These are phyloP conservation scores for Diphyllodes magnificus DNA, from an alignment of 2,113 vertebrate species.

Conservation along the genomic window DNA sequence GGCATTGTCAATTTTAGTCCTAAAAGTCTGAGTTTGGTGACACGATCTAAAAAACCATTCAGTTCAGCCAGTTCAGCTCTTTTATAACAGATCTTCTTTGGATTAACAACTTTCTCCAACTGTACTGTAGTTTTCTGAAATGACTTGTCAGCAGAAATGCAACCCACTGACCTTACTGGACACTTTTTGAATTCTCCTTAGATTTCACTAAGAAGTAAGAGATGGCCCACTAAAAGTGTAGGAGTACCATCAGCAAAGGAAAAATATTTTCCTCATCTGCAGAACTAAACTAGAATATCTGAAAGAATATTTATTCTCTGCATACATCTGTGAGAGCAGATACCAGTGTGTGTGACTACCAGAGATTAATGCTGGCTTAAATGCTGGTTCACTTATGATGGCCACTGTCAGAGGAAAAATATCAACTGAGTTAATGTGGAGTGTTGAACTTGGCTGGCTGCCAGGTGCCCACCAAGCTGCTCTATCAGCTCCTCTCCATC, in stretches of 20 bases:
- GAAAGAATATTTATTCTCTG: background rate
- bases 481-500: background rate
- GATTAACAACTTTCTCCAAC: background rate
- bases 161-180: background rate
- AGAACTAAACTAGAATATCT: background rate
- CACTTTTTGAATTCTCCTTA: background rate
- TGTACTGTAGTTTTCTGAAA: background rate
- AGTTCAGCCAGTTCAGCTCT: background rate
- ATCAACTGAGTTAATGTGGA: background rate
- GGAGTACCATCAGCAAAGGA: background rate
- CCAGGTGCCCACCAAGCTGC: background rate
- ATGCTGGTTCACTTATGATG: background rate
- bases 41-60: background rate
- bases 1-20: background rate
- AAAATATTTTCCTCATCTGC: background rate
- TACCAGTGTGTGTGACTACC: background rate
- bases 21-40: background rate
- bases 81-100: background rate
- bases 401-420: background rate
- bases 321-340: background rate
- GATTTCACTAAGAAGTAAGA: background rate
- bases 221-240: background rate
- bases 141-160: background rate
- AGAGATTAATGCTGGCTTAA: background rate
- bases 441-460: background rate